Base-by-base conservation (phyloP, 2,113 vertebrate genomes). In the cattle (Bos taurus) region DNA sequence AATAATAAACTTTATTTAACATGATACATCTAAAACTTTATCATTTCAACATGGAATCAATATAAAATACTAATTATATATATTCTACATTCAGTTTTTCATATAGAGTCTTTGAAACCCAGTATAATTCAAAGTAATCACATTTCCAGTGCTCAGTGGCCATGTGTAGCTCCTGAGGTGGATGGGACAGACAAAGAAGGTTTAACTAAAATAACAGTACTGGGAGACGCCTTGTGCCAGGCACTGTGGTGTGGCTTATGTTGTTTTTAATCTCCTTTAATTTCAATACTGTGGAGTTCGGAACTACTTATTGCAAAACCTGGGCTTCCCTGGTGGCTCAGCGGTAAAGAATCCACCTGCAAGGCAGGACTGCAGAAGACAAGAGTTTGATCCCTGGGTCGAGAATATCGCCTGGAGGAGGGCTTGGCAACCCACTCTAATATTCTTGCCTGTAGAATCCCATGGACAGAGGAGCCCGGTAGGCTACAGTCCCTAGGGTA, bases 121-220 rank as follows among this genome's bases (percentile, higher is more conserved):
- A 2, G 12, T 9, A 10, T 64, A 6, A 60, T 26, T 43, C 7
- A 2, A 43, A 77, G 52, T 14, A 14, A 56, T 52, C 74, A 9
- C 19, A 10, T 33, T 52, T 71, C 74, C 16, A 0, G 40, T 2
- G 89, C 50, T 26, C 21, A 0, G 1, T 54, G 77, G 46, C 78
- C 4, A 0, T 0, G 10, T 15, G 71, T 13, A n/a, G 16, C 57
- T 30, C 2, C 74, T 1, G 0, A 11, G 36, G 8, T n/a, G 14
- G 30, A 26, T 3, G 7, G n/a, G 26, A 33, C 33, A 33, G 74
- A 26, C 26, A 9, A 13, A 54, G 36, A 36, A n/a, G 9, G 28
- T 54, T 52, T 7, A 19, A 30, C 52, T 16, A 13, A 82, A 74
- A 17, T 25, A 3, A 9, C 11, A 11, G 28, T 4, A 3, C 26